Conservation (phyloP, 2,888 invertebrate species). For the Standfussiana lucernea region DNA sequence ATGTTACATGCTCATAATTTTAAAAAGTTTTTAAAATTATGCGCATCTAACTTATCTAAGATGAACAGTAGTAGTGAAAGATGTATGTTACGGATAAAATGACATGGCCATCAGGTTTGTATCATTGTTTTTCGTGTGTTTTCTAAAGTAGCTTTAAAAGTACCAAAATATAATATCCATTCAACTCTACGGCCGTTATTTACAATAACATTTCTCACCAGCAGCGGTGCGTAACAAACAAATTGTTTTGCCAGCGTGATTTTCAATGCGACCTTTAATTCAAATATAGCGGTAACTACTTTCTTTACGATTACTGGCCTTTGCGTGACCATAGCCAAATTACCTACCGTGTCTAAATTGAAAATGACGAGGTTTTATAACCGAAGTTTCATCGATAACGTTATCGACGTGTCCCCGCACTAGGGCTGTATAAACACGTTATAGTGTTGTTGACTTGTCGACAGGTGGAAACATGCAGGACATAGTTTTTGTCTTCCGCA, state of each 20-base stretch:
- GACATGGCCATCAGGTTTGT: neutral
- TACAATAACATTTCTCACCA: neutral
- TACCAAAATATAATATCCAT: neutral
- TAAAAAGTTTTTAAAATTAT: conserved; percentile 3
- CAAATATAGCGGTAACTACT: conserved; percentile 34
- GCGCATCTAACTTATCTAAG: conserved; percentile 39
- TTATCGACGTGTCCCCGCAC: conserved; percentile 44
- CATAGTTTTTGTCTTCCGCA: conserved; percentile 71
- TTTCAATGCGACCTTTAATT: conserved; percentile 35
- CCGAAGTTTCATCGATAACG: conserved; percentile 1
- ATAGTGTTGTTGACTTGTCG: conserved; percentile 77
- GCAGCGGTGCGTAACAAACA: conserved; percentile 5
- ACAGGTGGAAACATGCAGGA: conserved; percentile 76
- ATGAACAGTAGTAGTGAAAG: conserved; percentile 12
- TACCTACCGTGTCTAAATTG: conserved; percentile 23
- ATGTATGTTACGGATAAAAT: conserved; percentile 11
- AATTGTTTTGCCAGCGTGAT: neutral
- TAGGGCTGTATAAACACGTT: conserved; percentile 67
- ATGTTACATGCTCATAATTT: conserved; percentile 29
- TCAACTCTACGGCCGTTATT: neutral
- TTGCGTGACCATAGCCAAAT: conserved; percentile 50
- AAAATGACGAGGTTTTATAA: conserved; percentile 36
- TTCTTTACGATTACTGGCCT: conserved; percentile 39
- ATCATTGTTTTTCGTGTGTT: neutral
- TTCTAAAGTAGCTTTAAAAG: neutral